Evolutionary conservation across 53 echinoderm and acorn worm genomes (phyloP).

Genomic region (Antedon mediterranea): DNA sequence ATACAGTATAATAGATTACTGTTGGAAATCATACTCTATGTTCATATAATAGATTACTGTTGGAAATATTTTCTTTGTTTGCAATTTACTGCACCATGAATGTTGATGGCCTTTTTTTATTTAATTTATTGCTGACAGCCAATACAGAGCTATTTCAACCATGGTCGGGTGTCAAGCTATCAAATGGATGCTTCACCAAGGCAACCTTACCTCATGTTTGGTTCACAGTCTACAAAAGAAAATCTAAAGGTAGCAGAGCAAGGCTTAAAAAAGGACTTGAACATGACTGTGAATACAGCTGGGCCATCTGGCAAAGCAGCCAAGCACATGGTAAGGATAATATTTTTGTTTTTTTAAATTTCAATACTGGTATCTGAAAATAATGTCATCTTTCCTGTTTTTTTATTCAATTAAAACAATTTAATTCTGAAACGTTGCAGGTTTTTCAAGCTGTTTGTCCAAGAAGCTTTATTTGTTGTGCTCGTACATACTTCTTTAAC

Average conservation of each 20-base stretch:
- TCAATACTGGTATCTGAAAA: too few relatives aligned
- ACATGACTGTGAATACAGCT: background rate
- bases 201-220: constrained; percentile 65
- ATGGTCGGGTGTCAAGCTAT: constrained; percentile 47
- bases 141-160: constrained; percentile 67
- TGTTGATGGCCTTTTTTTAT: too few relatives aligned
- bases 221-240: constrained; percentile 34
- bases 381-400: too few relatives aligned
- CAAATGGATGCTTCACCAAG: constrained; percentile 10
- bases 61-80: too few relatives aligned
- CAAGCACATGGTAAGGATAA: constrained; percentile 56
- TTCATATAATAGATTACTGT: too few relatives aligned
- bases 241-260: constrained; percentile 7
- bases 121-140: constrained; percentile 40
- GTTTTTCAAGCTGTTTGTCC: constrained; percentile 76
- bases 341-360: too few relatives aligned
- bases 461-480: constrained; percentile 66
- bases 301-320: constrained; percentile 40
- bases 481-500: constrained; percentile 76
- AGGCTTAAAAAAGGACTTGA: background rate
- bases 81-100: too few relatives aligned
- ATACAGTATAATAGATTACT: too few relatives aligned
- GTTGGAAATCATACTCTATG: too few relatives aligned
- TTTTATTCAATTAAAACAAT: too few relatives aligned
- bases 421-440: too few relatives aligned